phyloP scores from a whole-genome alignment of 2,113 vertebrate species.

The Heterotis niloticus region DNA sequence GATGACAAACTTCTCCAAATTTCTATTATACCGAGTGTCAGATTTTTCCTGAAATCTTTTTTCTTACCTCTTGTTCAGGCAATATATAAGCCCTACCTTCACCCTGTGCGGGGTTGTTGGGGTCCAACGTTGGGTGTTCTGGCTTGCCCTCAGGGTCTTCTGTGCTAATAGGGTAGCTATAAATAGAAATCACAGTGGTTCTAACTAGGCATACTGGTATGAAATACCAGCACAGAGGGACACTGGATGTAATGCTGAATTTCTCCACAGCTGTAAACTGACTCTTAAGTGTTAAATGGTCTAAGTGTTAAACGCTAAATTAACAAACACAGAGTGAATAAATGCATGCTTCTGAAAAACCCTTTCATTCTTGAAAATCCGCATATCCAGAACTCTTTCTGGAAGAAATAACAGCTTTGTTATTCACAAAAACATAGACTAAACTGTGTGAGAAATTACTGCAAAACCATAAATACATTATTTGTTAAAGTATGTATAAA shows the following conservation, averaged over 20 bases:
- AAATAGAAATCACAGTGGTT: neutral
- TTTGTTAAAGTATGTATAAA: no score
- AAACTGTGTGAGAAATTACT: no score
- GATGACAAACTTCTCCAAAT: no score
- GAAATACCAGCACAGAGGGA: neutral
- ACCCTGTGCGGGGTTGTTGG: neutral
- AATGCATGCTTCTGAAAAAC: neutral
- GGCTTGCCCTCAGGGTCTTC: neutral
- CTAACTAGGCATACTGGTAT: neutral
- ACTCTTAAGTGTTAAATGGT: no score
- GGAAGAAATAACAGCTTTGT: no score
- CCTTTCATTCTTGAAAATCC: neutral
- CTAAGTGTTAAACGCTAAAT: no score
- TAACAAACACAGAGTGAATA: neutral
- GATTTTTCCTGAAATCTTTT: neutral
- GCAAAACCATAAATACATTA: no score
- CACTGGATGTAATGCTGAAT: neutral
- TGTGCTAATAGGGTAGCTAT: constrained; percentile 26
- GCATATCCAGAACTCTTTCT: no score
- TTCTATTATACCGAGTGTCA: no score
- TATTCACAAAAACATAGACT: no score
- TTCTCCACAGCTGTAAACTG: no score
- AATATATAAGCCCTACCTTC: constrained; percentile 24
- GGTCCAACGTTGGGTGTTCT: neutral
- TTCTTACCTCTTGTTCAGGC: neutral